Base-by-base conservation (phyloP, 1,140 invertebrate species). In the Pomacea maculata region DNA sequence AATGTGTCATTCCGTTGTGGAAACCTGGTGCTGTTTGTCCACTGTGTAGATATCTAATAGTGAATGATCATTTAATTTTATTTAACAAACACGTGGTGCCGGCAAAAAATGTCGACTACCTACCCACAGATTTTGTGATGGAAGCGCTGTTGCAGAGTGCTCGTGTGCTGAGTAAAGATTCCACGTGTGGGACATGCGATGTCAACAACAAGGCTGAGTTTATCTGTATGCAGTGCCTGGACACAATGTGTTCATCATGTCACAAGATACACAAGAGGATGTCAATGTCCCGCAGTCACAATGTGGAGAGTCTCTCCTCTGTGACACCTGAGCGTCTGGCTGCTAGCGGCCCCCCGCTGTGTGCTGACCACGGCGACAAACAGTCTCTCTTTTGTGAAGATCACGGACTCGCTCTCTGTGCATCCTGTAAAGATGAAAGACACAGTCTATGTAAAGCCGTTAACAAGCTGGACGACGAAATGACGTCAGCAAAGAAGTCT, bases 41-140 rank as follows among this genome's bases (percentile, higher is more conserved):
- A 10, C 54, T 75, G 14, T 75, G 73, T 21, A 52, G 73, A 19
- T 57, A n/a, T 15, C 21, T 52, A 11, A 75, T 75, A 21, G 52
- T 75, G 4, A 6, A 55, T 14, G 7, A 52, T 7, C 7, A 55
- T 25, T 25, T 25, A 25, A 25, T 25, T 25, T 25, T 25, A 25
- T 25, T 25, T 25, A 25, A 25, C 25, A 45, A 6, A 45, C 34
- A 45, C 34, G 34, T 45, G 6, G 6, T 45, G 6, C 34, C 0
- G 34, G 34, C 6, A 2, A 45, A 45, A 45, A 45, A 6, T 45
- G 34, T 6, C 34, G 34, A 45, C 34, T 2, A 2, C 34, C 34
- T 75, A 11, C 73, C 73, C 45, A 75, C 73, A 11, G 73, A 75
- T 12, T 29, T 75, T 3, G 21, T 21, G 21, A 75, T 75, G 73